These are phyloP conservation scores for Leptinotarsa haldemani DNA, from an alignment of 2,888 invertebrate genomes.

Conservation along the genomic window DNA sequence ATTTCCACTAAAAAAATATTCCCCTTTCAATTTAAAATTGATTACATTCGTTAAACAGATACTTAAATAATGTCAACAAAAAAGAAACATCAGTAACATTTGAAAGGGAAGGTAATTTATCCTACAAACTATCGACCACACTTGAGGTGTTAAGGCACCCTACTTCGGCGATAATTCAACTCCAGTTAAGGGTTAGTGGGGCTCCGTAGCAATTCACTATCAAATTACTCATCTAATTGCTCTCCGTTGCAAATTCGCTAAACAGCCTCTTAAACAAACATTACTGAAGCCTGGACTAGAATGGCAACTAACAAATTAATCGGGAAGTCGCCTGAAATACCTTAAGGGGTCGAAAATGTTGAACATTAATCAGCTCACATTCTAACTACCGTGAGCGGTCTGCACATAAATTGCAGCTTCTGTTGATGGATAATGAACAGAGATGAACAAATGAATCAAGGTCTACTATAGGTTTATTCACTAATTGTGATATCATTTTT, in stretches of 20 bases:
- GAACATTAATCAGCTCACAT: background rate
- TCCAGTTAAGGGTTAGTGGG: background rate
- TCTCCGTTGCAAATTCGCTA: background rate
- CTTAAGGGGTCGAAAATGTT: constrained; percentile 5
- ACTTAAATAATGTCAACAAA: no score
- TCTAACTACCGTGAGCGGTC: background rate
- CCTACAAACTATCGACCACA: background rate
- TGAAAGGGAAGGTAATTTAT: no score
- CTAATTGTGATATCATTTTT: no score
- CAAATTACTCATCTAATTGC: background rate
- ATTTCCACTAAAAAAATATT: no score
- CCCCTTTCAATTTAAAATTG: no score
- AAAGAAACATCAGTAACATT: no score
- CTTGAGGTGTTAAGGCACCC: background rate
- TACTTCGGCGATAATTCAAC: background rate
- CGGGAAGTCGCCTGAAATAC: background rate
- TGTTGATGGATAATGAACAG: background rate
- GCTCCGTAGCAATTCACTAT: background rate
- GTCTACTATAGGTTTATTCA: background rate
- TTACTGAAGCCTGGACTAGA: constrained; percentile 8
- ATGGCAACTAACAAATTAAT: constrained; percentile 8
- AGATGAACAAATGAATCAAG: background rate
- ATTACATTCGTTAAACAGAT: no score
- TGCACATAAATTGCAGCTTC: background rate
- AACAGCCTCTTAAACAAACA: constrained; percentile 14